Evolutionary conservation across 2,797 vertebrate genomes (phyloP).

Genomic region (Sparidentex hasta): DNA sequence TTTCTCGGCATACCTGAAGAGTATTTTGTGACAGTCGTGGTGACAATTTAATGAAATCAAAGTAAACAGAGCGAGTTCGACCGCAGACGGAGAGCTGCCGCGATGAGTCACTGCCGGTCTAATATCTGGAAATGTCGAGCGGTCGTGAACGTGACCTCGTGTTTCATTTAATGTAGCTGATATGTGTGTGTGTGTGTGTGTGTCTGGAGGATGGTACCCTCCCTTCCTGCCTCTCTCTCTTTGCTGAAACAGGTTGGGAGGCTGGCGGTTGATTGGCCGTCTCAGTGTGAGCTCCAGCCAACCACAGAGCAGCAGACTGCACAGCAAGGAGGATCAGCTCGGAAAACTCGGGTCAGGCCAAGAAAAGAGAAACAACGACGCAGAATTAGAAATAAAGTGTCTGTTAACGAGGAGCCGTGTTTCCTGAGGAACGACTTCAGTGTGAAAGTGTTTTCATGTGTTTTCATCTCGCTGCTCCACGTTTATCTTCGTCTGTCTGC

Average conservation of each 20-base stretch:
- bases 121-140: slow-evolving; percentile 52
- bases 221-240: not conserved
- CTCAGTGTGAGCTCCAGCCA: slow-evolving; percentile 43
- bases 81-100: not conserved
- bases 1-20: not conserved
- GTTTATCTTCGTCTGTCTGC: not conserved
- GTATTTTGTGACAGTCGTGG: not conserved
- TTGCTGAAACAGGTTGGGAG: slow-evolving; percentile 29
- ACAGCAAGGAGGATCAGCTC: slow-evolving; percentile 39
- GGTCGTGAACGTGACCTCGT: not conserved
- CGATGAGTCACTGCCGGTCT: slow-evolving; percentile 48
- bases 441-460: not conserved
- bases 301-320: slow-evolving; percentile 47
- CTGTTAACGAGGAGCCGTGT: not conserved
- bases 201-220: slow-evolving; percentile 22
- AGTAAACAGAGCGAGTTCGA: not conserved
- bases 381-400: not conserved
- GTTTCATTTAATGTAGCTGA: slow-evolving; percentile 45
- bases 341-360: slow-evolving; percentile 25
- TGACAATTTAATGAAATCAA: not conserved
- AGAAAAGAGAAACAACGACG: not conserved
- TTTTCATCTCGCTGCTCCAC: slow-evolving; percentile 4
- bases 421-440: not conserved
- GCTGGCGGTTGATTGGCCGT: slow-evolving; percentile 42
- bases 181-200: slow-evolving; percentile 1